A percentile compares a stretch with the other conserved stretches of the same genome.
Evolutionary conservation across 1,140 invertebrate species (phyloP).

Genomic region (Drosophila nebulosa): DNA sequence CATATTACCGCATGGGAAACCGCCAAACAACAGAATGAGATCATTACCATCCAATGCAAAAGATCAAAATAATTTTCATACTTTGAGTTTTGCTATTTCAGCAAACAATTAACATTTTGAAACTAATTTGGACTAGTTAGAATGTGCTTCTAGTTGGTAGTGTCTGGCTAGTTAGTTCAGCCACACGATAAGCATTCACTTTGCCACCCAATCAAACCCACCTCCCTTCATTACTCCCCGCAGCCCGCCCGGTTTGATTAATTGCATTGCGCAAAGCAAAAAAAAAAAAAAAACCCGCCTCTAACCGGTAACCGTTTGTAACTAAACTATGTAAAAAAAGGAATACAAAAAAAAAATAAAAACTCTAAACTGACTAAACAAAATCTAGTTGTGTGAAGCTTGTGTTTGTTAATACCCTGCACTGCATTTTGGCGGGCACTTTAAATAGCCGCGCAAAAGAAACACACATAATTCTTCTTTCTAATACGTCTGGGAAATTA

Average conservation of each 20-base stretch:
- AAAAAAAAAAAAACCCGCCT: constrained; percentile 40
- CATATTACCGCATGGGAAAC: background rate
- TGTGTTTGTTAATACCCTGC: constrained; percentile 24
- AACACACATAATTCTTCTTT: background rate
- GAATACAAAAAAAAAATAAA: constrained; percentile 19
- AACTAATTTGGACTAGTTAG: constrained; percentile 26
- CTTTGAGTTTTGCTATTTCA: background rate
- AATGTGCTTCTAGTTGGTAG: constrained; percentile 15
- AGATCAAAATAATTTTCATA: background rate
- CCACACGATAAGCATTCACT: constrained; percentile 41
- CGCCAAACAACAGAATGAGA: background rate
- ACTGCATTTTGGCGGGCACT: background rate
- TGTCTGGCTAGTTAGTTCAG: constrained; percentile 31
- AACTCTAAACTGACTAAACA: constrained; percentile 13
- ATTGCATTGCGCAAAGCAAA: constrained; percentile 46
- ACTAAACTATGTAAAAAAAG: constrained; percentile 32
- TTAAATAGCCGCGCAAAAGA: background rate
- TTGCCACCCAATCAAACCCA: constrained; percentile 25
- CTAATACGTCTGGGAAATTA: background rate
- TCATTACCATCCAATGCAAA: background rate
- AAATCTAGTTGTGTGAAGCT: constrained; percentile 21
- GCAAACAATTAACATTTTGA: background rate
- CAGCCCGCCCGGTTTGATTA: constrained; percentile 14
- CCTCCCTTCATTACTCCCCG: background rate
- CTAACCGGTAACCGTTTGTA: constrained; percentile 37